Base-by-base conservation (phyloP, 2,888 invertebrate genomes). In the Geophilus truncorum region DNA sequence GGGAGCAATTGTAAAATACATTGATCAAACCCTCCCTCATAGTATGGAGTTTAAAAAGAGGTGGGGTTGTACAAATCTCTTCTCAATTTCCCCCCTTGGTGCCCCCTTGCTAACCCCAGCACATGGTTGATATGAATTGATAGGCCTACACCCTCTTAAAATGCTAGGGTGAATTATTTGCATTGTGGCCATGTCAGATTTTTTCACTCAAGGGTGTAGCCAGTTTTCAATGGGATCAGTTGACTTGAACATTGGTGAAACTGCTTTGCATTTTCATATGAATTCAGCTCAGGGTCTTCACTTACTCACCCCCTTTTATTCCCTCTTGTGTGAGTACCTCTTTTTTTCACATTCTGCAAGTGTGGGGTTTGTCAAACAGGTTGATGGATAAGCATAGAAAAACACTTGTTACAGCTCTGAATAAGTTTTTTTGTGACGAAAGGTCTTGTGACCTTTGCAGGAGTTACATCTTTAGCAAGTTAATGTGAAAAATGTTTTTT, bases 61-160 rank as follows among this genome's bases (percentile, higher is more conserved):
- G 62, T 62, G 62, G 62, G 62, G 62, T 23, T 62, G 23, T 2
- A 62, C 25, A 62, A 62, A 62, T 62, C 77, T 77, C 36, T 32
- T 77, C 77, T 36, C 77, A 32, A 21, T 77, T 77, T 30, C 77
- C 77, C 77, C 77, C 36, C 30, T 34, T 21, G 34, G 25, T 18
- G 21, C 34, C 77, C n/a, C 77, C 77, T 77, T 36, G 77, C 3
- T 77, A 77, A 77, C 77, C 77, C 77, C 77, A 77, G 30, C 77
- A 77, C 77, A 77, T 77, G 77, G 28, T 77, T 77, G 77, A 77
- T 77, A 77, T 77, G 34, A 32, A 77, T 77, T 77, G 77, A 77
- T 77, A 77, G 77, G 34, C 36, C 62, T 36, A 32, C 21, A 32
- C 77, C 77, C 77, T 77, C 77, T 36, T 36, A 25, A 36, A 34